A percentile compares a stretch with the other conserved stretches of the same genome.
Evolutionary conservation across 2,888 invertebrate genomes (phyloP).

Genomic region (Oscheius myriophilus): DNA sequence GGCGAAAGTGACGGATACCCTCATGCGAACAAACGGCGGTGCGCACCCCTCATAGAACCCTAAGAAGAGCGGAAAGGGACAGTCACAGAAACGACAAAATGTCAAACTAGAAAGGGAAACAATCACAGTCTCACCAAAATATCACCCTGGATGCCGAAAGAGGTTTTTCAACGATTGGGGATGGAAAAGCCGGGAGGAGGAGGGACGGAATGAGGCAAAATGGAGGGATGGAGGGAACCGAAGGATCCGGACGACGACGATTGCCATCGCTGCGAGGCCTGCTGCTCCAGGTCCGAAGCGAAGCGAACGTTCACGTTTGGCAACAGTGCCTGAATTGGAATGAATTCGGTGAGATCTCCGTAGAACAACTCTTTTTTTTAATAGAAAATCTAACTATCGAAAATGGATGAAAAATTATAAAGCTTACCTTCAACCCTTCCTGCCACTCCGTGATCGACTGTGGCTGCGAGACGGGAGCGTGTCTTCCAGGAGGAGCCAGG

Average conservation of each 20-base stretch:
- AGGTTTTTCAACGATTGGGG: slow-evolving; percentile 37
- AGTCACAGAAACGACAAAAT: neutral
- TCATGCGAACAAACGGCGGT: neutral
- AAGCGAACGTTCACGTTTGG: slow-evolving; percentile 68
- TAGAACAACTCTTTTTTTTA: neutral
- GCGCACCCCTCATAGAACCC: too few relatives aligned
- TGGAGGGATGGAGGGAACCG: neutral
- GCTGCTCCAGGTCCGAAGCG: slow-evolving; percentile 43
- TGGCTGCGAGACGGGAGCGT: slow-evolving; percentile 10
- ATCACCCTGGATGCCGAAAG: slow-evolving; percentile 5
- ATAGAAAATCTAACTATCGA: too few relatives aligned
- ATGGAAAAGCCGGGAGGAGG: slow-evolving; percentile 55
- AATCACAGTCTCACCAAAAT: slow-evolving; percentile 23
- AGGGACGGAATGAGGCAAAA: slow-evolving; percentile 33
- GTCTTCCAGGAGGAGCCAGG: slow-evolving; percentile 27
- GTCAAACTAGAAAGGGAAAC: slow-evolving; percentile 15
- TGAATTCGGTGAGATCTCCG: slow-evolving; percentile 34
- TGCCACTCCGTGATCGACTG: slow-evolving; percentile 50
- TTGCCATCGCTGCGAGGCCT: slow-evolving; percentile 6
- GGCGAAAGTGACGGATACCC: neutral
- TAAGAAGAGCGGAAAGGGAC: neutral
- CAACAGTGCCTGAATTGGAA: slow-evolving; percentile 51
- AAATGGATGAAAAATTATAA: neutral
- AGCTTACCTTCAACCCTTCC: slow-evolving; percentile 39
- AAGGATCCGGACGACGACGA: neutral